Conservation (phyloP, 2,797 vertebrate species). For the Chloroceryle inda region DNA sequence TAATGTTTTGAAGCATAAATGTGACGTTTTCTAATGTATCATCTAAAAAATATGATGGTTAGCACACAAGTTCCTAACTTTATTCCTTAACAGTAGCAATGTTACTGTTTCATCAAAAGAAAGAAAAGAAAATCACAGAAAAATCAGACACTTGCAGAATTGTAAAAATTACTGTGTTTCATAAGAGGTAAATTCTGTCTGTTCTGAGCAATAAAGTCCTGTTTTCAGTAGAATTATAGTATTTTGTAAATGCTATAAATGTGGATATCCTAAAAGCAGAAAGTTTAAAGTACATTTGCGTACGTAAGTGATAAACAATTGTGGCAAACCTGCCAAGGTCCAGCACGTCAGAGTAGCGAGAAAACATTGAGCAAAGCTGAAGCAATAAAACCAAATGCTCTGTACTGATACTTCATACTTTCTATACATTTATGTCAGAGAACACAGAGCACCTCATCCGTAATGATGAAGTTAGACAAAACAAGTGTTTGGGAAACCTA, state of each 20-base stretch:
- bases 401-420: neutral
- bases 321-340: neutral
- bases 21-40: neutral
- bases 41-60: neutral
- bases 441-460: neutral
- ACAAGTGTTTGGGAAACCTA: neutral
- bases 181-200: neutral
- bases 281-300: neutral
- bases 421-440: slow-evolving; percentile 22
- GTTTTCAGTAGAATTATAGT: neutral
- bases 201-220: neutral
- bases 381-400: slow-evolving; percentile 47
- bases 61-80: neutral
- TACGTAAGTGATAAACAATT: neutral
- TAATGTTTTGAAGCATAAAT: neutral
- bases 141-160: neutral
- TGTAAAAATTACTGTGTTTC: neutral
- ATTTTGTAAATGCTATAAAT: neutral
- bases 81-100: neutral
- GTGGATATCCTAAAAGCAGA: slow-evolving; percentile 4
- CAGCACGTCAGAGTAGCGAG: neutral
- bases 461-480: neutral
- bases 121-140: neutral
- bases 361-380: neutral
- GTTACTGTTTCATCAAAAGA: neutral